Base-by-base conservation (phyloP, 2,797 vertebrate species). In the Heterohyrax brucei region DNA sequence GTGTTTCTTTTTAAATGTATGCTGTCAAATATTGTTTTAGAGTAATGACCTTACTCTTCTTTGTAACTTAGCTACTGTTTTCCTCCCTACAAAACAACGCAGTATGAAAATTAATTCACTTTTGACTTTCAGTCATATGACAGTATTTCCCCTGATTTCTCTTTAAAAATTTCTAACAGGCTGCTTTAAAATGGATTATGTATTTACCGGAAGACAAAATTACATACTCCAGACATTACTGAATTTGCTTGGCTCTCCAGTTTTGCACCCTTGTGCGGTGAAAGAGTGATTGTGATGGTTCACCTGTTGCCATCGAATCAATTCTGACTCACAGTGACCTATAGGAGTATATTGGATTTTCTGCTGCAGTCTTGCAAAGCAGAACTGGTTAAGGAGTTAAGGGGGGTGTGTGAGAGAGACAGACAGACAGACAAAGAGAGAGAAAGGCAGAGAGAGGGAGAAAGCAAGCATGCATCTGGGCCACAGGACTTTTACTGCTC, bases 91-190 rank as follows among this genome's bases (percentile, higher is more conserved):
- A 59, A 82, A 93, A 77, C 9, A 26, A 82, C 9, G 10, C 22
- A 88, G 22, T 59, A 39, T 93, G 61, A 82, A 90, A 87, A 88
- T 88, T 66, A 79, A 64, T 78, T 81, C 70, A 68, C 28, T n/a
- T 44, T 91, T 89, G 30, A 84, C 56, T 7, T 59, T 81, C 30
- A 16, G 5, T 12, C 61, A 75, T 30, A 61, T 33, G 81, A 80
- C 83, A 39, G 8, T 48, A 81, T 93, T 86, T 10, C 56, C 75
- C 79, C 83, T 89, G 61, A 88, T 64, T 95, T 61, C 93, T 91
- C 64, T 78, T 26, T 92, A 75, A 92, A 12, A 46, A 90, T 19
- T 2, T 79, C 7, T 73, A 85, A 91, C 8, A 39, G 28, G 21
- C 16, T 44, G 22, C 80, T 95, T 88, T 78, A 72, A 94, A 92